Percentiles rank a stretch among this genome's conserved stretches.
phyloP scores from a whole-genome alignment of 1,140 invertebrate species.

The Aphis gossypii region DNA sequence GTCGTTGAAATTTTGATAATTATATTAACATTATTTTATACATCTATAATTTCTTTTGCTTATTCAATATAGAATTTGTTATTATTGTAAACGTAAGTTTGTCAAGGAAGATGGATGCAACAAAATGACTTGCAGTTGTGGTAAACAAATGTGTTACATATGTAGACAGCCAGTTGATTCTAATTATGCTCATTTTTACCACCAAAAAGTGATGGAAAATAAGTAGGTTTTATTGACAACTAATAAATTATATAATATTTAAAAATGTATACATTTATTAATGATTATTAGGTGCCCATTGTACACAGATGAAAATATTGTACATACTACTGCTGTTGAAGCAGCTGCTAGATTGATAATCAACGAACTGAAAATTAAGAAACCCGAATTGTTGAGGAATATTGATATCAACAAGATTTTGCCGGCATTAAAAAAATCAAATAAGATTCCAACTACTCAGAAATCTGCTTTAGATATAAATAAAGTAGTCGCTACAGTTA shows the following conservation, averaged over 20 bases:
- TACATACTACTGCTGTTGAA: slow-evolving; percentile 40
- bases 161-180: slow-evolving; percentile 68
- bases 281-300: slow-evolving; percentile 11
- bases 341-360: slow-evolving; percentile 38
- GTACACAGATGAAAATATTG: slow-evolving; percentile 39
- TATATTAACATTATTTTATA: background rate
- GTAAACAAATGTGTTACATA: slow-evolving; percentile 74
- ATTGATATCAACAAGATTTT: slow-evolving; percentile 34
- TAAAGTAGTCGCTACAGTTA: slow-evolving; percentile 27
- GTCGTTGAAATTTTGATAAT: background rate
- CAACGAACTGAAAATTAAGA: background rate
- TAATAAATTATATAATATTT: background rate
- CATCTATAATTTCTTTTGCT: background rate
- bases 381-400: background rate
- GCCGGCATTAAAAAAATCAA: slow-evolving; percentile 2
- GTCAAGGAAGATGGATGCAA: slow-evolving; percentile 75
- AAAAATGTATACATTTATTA: background rate
- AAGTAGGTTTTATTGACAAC: slow-evolving; percentile 1
- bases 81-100: slow-evolving; percentile 69
- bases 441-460: background rate
- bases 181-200: slow-evolving; percentile 71
- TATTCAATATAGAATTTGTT: slow-evolving; percentile 67
- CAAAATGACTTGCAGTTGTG: slow-evolving; percentile 75
- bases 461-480: background rate
- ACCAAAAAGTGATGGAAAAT: slow-evolving; percentile 57